Evolutionary conservation across 1,140 invertebrate species (phyloP), one percentile per base, ranked within the genome.

Genomic region (Phthorimaea operculella): DNA sequence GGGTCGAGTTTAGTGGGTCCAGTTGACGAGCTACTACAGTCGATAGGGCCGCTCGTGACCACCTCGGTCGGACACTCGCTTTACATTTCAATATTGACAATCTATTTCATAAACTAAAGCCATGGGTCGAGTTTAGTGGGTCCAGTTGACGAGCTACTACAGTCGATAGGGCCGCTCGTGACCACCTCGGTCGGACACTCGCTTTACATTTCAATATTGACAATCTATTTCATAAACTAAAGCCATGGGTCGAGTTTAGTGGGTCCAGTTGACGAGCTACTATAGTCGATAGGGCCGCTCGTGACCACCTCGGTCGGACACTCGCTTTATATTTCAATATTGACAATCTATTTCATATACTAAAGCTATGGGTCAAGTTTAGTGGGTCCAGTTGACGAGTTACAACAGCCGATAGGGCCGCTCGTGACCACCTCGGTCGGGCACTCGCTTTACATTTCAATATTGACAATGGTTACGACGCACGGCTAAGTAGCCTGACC

Each of bases 61-160:
- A 58, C 61, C 54, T 64, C 36, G 39, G 51, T 42, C 58, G 60
- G 57, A 62, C 59, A 67, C 51, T 59, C 58, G 57, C 62, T 55
- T 62, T 66, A 72, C 62, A 79, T 77, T 79, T 74, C 66, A 75
- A 79, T 79, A 77, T 74, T 79, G 64, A 79, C 72, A 74, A 79
- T 77, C n/a, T n/a, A n/a, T n/a, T n/a, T n/a, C n/a, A n/a, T n/a
- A n/a, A n/a, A n/a, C n/a, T n/a, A n/a, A n/a, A n/a, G n/a, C n/a
- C n/a, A n/a, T n/a, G n/a, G n/a, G n/a, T n/a, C n/a, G n/a, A n/a
- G n/a, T n/a, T n/a, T n/a, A n/a, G n/a, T n/a, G n/a, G n/a, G n/a
- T n/a, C n/a, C n/a, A n/a, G n/a, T n/a, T n/a, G n/a, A n/a, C n/a
- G n/a, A n/a, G n/a, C n/a, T n/a, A n/a, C n/a, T n/a, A n/a, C 42